These are phyloP conservation scores for Pandemis heparana DNA, from an alignment of 2,888 invertebrate species.

Conservation along the genomic window DNA sequence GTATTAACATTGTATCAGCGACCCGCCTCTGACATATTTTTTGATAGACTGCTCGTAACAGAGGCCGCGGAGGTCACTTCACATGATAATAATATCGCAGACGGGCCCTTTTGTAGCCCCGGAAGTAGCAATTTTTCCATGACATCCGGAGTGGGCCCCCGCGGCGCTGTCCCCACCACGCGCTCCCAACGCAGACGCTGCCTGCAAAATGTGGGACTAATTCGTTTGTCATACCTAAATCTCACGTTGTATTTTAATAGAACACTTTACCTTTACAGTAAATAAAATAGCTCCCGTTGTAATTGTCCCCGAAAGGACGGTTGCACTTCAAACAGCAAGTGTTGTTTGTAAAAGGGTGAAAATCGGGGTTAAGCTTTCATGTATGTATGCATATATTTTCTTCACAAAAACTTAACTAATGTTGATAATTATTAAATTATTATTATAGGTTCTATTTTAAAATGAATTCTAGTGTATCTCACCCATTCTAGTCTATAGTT, in stretches of 20 bases:
- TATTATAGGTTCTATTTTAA: too few relatives aligned
- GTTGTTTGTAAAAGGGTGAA: neutral
- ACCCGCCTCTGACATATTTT: slow-evolving; percentile 47
- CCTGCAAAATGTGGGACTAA: slow-evolving; percentile 49
- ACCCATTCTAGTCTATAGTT: too few relatives aligned
- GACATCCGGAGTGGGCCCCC: slow-evolving; percentile 72
- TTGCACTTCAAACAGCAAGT: neutral
- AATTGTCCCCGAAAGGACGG: neutral
- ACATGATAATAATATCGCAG: slow-evolving; percentile 74
- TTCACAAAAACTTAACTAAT: too few relatives aligned
- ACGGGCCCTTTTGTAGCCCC: slow-evolving; percentile 72
- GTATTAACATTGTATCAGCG: slow-evolving; percentile 21
- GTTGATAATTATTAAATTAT: too few relatives aligned
- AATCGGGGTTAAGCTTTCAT: too few relatives aligned
- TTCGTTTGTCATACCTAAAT: slow-evolving; percentile 41
- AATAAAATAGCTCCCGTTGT: neutral
- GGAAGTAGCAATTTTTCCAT: slow-evolving; percentile 82
- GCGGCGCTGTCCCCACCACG: slow-evolving; percentile 70
- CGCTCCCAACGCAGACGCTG: slow-evolving; percentile 52
- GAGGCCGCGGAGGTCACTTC: slow-evolving; percentile 66
- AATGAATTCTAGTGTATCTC: too few relatives aligned
- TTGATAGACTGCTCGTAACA: slow-evolving; percentile 66
- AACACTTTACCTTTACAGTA: neutral
- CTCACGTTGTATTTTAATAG: slow-evolving; percentile 17
- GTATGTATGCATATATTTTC: too few relatives aligned